Base-by-base conservation (phyloP, 2,797 vertebrate species). In the Channa striata region DNA sequence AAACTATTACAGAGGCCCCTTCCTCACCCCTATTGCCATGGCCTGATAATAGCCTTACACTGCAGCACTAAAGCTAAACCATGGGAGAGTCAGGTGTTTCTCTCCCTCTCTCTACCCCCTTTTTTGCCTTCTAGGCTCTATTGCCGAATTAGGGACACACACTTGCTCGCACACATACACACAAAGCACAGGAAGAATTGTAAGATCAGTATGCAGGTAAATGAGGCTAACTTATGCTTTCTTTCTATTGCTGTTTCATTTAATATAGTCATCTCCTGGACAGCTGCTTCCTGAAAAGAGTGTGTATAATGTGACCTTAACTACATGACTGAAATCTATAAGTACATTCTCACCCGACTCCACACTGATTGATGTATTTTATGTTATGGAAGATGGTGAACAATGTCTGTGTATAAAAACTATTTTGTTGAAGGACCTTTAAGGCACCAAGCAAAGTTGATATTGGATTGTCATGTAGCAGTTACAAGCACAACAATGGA, bases 1-100 rank as follows among this genome's bases (percentile, higher is more conserved):
- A 94, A 94, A 91, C 90, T 91, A 94, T 94, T 93, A 94, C 90
- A 84, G 84, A 87, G 87, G 88, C 91, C 90, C 81, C 89, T 91
- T 94, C 83, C 83, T 94, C 91, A 92, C 85, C 90, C 77, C 87
- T 87, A 89, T 92, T 91, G 92, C 90, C 87, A 84, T 71, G 83
- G 82, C 87, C 89, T 92, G 92, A 93, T 94, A 94, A 94, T 92
- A 89, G 91, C 91, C 87, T 87, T 74, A 83, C 85, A 84, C 78
- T 80, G 83, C 78, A 64, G 72, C 61, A 23, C 68, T 84, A 76
- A 87, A 85, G 87, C 74, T 82, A 86, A 87, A 75, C 83, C 89
- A 90, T 80, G 59, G 68, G 85, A 88, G 84, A 87, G 77, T 56
- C 69, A 68, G 81, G 78, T 72, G 67, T 83, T 72, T 86, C 80